Conservation (phyloP, 2,888 invertebrate genomes). For the Drosophila ustulata region DNA sequence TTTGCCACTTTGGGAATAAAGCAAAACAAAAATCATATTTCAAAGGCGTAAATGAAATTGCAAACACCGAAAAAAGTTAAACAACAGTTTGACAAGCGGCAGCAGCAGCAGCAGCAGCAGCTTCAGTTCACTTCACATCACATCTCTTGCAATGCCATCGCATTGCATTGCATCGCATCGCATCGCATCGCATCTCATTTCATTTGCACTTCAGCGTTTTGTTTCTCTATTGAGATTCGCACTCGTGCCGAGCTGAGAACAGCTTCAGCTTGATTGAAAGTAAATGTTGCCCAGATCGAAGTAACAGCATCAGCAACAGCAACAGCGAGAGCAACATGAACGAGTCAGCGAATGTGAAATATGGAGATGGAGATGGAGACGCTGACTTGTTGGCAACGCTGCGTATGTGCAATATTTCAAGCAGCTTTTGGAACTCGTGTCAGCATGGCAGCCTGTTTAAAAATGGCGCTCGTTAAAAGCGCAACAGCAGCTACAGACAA, state of each 20-base stretch:
- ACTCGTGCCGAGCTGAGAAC: conserved; percentile 29
- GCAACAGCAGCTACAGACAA: conserved; percentile 46
- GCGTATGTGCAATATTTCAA: conserved; percentile 69
- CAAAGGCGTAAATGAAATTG: conserved; percentile 60
- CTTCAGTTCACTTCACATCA: conserved; percentile 6
- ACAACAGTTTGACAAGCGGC: conserved; percentile 52
- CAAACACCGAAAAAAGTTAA: conserved; percentile 45
- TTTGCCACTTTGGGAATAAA: conserved; percentile 25
- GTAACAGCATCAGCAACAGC: conserved; percentile 13
- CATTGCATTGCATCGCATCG: conserved; percentile 24
- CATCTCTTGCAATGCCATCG: not conserved
- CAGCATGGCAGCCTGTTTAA: conserved; percentile 49
- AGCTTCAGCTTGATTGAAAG: conserved; percentile 63
- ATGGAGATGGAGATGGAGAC: not conserved
- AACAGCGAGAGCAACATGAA: not conserved
- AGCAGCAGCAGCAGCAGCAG: conserved; percentile 28
- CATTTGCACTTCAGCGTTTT: conserved; percentile 66
- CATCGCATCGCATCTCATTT: conserved; percentile 46
- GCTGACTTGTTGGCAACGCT: conserved; percentile 25
- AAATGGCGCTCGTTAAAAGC: conserved; percentile 64
- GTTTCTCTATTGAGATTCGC: conserved; percentile 57
- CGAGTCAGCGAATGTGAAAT: conserved; percentile 3
- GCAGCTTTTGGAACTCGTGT: conserved; percentile 51
- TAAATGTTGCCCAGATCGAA: conserved; percentile 61
- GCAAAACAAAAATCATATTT: conserved; percentile 55